Evolutionary conservation across 2,888 invertebrate genomes (phyloP), one percentile per base, ranked within the genome.

Genomic region (Sarcophaga caerulescens): DNA sequence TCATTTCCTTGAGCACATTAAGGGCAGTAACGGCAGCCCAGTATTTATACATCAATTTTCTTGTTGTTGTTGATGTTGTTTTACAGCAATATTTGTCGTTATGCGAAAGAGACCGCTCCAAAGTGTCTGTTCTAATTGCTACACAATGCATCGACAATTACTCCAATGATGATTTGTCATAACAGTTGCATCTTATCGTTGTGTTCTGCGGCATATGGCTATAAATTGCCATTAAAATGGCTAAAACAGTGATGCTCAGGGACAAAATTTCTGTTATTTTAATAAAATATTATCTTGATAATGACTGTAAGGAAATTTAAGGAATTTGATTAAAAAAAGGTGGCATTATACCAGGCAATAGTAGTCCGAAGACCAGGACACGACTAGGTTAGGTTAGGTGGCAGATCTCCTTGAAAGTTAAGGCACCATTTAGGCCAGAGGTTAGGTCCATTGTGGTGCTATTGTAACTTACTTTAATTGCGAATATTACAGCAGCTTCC

Each of bases 81-180:
- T 66, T 25, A 68, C 52, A 81, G 62, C 12, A 73, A 14, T 44
- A 6, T 71, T 57, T 63, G 60, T 62, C 52, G n/a, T 19, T 60
- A 71, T 19, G 44, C 11, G 52, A 12, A 52, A 52, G 52, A 52
- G 5, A 77, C 6, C 71, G 47, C 60, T 68, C 21, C 52, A 65
- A 80, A 86, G 86, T 86, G 86, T 86, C 86, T 81, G 86, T 86
- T 86, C 86, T 86, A 86, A 86, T 86, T 86, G 86, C 86, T 86
- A 84, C 86, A 86, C 86, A 86, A 86, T 86, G 86, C 86, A 81
- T 86, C 84, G 84, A 81, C 86, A 86, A 86, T 84, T 86, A 84
- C 86, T 81, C 71, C 86, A 84, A 86, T 78, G 86, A 86, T 86
- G 86, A 86, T 86, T 86, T 86, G 86, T 86, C 86, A 86, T 84